These are phyloP conservation scores for Neomorphus geoffroyi DNA, from an alignment of 2,797 vertebrate genomes.

Conservation along the genomic window DNA sequence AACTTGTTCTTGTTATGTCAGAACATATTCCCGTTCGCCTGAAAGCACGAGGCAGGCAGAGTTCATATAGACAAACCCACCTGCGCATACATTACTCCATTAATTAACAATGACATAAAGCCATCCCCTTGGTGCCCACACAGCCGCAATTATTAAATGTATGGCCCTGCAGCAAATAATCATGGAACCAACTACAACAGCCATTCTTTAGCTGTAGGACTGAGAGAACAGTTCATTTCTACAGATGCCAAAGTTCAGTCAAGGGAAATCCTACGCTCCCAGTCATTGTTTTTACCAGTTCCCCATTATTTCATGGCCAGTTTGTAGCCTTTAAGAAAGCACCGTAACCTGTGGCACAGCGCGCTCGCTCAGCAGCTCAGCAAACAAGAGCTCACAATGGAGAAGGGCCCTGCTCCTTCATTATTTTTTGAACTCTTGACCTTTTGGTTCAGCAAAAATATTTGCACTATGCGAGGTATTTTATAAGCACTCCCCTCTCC, in stretches of 20 bases:
- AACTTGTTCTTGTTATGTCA: neutral
- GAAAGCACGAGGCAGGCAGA: slow-evolving; percentile 13
- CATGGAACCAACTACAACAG: neutral
- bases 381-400: neutral
- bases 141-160: neutral
- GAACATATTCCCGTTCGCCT: neutral
- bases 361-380: neutral
- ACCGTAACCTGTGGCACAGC: neutral
- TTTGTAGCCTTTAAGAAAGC: neutral
- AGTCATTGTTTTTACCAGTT: neutral
- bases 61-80: neutral
- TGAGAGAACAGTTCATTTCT: neutral
- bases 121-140: neutral
- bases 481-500: slow-evolving; percentile 1
- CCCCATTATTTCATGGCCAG: neutral
- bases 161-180: neutral
- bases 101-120: slow-evolving; percentile 16
- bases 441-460: slow-evolving; percentile 30
- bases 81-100: neutral
- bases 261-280: neutral
- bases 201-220: neutral
- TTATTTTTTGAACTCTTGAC: neutral
- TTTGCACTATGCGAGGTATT: slow-evolving; percentile 54
- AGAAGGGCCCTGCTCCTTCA: neutral
- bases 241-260: neutral